Evolutionary conservation across 2,797 vertebrate species (phyloP).

Genomic region (Microhierax caerulescens): DNA sequence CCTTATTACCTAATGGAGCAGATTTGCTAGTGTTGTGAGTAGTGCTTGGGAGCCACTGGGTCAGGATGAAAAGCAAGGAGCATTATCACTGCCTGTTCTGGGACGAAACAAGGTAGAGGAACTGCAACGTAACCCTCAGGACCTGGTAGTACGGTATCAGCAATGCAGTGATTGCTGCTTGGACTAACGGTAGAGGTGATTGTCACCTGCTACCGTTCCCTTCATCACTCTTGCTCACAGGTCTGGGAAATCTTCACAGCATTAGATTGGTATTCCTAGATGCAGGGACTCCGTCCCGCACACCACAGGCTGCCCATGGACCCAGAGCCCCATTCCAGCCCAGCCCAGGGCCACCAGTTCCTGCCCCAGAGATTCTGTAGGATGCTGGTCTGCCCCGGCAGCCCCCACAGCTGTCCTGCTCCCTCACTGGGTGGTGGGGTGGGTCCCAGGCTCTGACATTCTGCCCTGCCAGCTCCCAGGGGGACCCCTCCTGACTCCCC

Average conservation of each 20-base stretch:
- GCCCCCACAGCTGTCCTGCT: not conserved
- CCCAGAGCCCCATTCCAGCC: not conserved
- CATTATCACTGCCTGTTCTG: not conserved
- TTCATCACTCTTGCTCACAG: not conserved
- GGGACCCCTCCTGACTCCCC: not conserved
- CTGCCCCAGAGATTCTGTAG: not conserved
- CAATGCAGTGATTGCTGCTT: not conserved
- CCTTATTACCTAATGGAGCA: not conserved
- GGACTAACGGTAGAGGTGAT: not conserved
- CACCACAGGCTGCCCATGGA: too few relatives aligned
- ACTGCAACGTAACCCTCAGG: not conserved
- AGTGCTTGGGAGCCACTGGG: not conserved
- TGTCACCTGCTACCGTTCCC: rapidly evolving
- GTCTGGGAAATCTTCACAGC: not conserved
- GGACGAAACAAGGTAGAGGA: not conserved
- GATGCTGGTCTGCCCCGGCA: not conserved
- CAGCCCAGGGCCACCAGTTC: not conserved
- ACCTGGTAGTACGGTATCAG: not conserved
- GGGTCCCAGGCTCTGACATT: not conserved
- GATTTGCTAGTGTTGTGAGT: not conserved
- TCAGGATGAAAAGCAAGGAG: not conserved
- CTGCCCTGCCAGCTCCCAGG: not conserved
- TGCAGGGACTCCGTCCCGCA: not conserved
- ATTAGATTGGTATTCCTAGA: not conserved
- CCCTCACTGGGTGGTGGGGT: not conserved